phyloP scores from a whole-genome alignment of 2,888 invertebrate species.

The Linnaemya tessellans region DNA sequence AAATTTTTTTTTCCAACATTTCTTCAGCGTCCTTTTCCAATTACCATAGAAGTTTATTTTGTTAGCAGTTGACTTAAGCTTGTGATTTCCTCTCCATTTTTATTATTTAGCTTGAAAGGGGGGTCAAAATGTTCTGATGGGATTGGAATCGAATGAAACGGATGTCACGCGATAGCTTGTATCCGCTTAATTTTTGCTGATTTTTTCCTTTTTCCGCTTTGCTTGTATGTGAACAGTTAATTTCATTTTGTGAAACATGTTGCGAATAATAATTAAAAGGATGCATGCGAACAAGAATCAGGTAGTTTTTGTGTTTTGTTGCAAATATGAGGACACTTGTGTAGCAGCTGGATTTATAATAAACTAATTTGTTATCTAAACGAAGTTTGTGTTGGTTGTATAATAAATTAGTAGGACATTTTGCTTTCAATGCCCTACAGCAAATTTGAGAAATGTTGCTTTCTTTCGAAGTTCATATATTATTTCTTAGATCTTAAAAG shows the following conservation, averaged over 20 bases:
- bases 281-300: conserved; percentile 7
- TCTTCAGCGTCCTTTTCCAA: conserved; percentile 50
- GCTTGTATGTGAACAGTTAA: conserved; percentile 66
- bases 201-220: conserved; percentile 1
- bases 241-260: conserved; percentile 65
- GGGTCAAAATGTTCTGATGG: not conserved
- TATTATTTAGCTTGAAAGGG: not conserved
- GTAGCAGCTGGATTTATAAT: not conserved
- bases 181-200: conserved; percentile 50
- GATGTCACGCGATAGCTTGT: conserved; percentile 71
- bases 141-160: conserved; percentile 57
- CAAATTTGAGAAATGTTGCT: too few relatives aligned
- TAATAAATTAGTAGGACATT: not conserved
- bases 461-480: too few relatives aligned
- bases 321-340: not conserved
- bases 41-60: conserved; percentile 49
- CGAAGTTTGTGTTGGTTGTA: not conserved
- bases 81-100: not conserved
- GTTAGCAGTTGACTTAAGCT: conserved; percentile 21
- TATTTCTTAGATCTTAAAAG: too few relatives aligned
- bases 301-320: conserved; percentile 6
- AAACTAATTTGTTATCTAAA: conserved; percentile 16
- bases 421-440: too few relatives aligned
- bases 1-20: conserved; percentile 37
- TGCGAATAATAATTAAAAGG: not conserved